phyloP scores from a whole-genome alignment of 2,797 vertebrate species.

The Rhyacichthys aspro region DNA sequence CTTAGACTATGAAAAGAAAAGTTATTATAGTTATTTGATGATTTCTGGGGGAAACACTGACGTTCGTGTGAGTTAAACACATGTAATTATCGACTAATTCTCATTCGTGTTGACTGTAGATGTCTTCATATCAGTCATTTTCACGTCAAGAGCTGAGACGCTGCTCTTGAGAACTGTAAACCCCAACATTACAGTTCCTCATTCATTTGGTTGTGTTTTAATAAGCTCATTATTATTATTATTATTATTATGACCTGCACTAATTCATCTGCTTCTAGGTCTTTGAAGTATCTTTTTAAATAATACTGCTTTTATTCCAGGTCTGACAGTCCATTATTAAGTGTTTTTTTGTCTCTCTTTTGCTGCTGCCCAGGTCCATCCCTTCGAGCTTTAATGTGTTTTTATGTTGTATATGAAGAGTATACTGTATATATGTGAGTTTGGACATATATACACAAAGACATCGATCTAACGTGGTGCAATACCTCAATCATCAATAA shows the following conservation, averaged over 20 bases:
- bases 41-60: background rate
- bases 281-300: too few species aligned
- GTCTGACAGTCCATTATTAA: constrained; percentile 60
- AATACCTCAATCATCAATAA: constrained; percentile 37
- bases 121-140: constrained; percentile 31
- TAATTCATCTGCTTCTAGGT: background rate
- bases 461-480: constrained; percentile 12
- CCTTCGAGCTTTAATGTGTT: constrained; percentile 48
- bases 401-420: constrained; percentile 70
- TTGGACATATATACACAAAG: constrained; percentile 80
- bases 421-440: constrained; percentile 85
- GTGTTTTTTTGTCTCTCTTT: constrained; percentile 37
- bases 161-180: constrained; percentile 68
- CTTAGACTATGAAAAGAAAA: too few species aligned
- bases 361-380: constrained; percentile 68
- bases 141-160: constrained; percentile 41
- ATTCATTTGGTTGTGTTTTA: background rate
- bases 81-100: constrained; percentile 32
- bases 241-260: too few species aligned
- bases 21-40: too few species aligned
- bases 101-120: constrained; percentile 25
- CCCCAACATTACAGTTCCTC: constrained; percentile 48
- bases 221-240: too few species aligned
- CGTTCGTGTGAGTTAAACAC: background rate
- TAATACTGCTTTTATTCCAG: constrained; percentile 60